Evolutionary conservation across 2,113 vertebrate species (phyloP).

Genomic region (Smithornis capensis): DNA sequence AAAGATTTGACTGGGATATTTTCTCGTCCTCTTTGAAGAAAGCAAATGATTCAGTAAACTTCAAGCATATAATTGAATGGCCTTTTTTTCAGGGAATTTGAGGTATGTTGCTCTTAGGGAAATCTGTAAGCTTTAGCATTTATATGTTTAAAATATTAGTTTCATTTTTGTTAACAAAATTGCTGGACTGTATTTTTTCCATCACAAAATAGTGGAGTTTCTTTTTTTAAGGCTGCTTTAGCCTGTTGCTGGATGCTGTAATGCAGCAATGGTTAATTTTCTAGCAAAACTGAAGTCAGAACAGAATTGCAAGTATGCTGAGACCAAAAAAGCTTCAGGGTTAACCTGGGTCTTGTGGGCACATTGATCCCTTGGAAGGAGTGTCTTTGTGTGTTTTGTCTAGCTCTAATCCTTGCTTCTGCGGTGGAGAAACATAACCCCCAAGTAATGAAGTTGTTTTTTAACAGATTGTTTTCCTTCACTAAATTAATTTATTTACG

Average conservation of each 20-base stretch:
- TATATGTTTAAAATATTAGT: background rate
- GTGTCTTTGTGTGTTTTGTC: background rate
- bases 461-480: background rate
- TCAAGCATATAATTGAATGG: background rate
- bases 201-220: background rate
- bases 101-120: background rate
- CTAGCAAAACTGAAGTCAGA: background rate
- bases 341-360: background rate
- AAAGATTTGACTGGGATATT: background rate
- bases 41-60: background rate
- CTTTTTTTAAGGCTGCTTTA: background rate
- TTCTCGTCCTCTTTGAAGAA: background rate
- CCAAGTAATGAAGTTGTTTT: background rate
- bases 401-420: background rate
- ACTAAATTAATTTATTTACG: background rate
- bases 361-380: background rate
- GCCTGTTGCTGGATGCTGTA: background rate
- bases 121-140: background rate
- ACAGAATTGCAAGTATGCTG: background rate
- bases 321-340: background rate
- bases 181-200: background rate
- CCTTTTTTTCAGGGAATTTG: background rate
- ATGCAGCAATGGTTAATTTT: background rate
- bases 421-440: background rate
- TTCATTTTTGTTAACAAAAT: background rate